phyloP scores from a whole-genome alignment of 2,888 invertebrate genomes.

The Himalopsyche japonica region DNA sequence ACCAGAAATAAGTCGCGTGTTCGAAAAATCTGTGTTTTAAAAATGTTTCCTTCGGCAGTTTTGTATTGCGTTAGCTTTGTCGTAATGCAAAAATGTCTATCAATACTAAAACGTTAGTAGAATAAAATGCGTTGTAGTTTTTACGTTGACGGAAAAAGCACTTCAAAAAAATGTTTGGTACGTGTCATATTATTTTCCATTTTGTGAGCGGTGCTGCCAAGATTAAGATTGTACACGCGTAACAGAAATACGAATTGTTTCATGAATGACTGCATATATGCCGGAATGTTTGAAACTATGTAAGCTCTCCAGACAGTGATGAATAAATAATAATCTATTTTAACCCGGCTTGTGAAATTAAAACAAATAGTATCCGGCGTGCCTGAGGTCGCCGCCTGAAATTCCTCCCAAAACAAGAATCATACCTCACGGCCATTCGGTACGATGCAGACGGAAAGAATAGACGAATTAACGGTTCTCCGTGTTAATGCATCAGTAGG shows the following conservation, averaged over 20 bases:
- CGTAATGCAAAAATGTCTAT: too few relatives aligned
- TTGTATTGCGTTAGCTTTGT: too few relatives aligned
- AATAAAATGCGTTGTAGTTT: too few relatives aligned
- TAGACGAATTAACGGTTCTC: neutral
- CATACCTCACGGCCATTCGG: neutral
- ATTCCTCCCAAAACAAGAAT: neutral
- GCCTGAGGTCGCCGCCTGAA: neutral
- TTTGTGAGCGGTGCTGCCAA: too few relatives aligned
- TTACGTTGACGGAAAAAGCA: too few relatives aligned
- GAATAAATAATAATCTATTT: conserved; percentile 1
- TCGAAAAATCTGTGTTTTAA: too few relatives aligned
- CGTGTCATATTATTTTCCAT: too few relatives aligned
- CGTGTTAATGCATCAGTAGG: neutral
- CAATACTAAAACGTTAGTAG: too few relatives aligned
- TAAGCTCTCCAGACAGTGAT: neutral
- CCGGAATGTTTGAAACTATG: neutral
- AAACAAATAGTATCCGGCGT: neutral
- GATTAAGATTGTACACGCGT: too few relatives aligned
- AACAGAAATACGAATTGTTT: neutral
- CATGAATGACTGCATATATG: neutral
- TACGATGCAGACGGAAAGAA: neutral
- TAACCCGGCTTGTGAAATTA: neutral
- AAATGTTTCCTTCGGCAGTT: too few relatives aligned
- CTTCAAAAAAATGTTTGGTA: too few relatives aligned
- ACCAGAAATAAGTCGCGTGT: too few relatives aligned